phyloP scores from a whole-genome alignment of 92 coral and sea anemone genomes.

The Epizoanthus stellaris region DNA sequence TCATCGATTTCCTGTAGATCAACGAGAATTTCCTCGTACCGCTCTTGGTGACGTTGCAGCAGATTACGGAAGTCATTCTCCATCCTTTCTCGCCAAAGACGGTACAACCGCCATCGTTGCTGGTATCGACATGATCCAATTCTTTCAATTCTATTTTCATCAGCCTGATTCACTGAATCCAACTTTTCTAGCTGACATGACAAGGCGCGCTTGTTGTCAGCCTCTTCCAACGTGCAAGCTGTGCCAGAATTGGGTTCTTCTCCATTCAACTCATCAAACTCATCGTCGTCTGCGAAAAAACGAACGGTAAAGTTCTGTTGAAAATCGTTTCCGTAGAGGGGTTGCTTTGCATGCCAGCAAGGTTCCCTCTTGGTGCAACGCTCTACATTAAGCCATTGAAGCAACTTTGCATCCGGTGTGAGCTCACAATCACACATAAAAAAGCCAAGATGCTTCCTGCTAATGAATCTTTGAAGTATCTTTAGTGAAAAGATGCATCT shows the following conservation, averaged over 20 bases:
- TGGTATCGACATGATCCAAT: not conserved
- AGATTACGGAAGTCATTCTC: constrained; percentile 41
- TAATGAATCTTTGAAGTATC: constrained; percentile 20
- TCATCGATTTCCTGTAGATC: constrained; percentile 63
- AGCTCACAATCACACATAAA: not conserved
- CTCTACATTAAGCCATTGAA: constrained; percentile 57
- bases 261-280: not conserved
- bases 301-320: constrained; percentile 26
- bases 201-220: not conserved
- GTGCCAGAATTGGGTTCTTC: not conserved
- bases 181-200: constrained; percentile 42
- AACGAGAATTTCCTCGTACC: constrained; percentile 59
- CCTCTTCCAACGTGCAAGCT: constrained; percentile 25
- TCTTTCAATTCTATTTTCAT: not conserved
- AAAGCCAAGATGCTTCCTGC: not conserved
- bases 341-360: not conserved
- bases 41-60: constrained; percentile 57
- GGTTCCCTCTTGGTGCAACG: not conserved
- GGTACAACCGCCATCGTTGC: constrained; percentile 80
- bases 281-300: constrained; percentile 20
- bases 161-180: not conserved
- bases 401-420: constrained; percentile 30
- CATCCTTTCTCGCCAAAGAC: constrained; percentile 78
- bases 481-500: constrained; percentile 56
- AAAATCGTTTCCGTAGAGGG: constrained; percentile 25